These are phyloP conservation scores for Apis dorsata DNA, from an alignment of 1,140 invertebrate genomes.

Conservation along the genomic window DNA sequence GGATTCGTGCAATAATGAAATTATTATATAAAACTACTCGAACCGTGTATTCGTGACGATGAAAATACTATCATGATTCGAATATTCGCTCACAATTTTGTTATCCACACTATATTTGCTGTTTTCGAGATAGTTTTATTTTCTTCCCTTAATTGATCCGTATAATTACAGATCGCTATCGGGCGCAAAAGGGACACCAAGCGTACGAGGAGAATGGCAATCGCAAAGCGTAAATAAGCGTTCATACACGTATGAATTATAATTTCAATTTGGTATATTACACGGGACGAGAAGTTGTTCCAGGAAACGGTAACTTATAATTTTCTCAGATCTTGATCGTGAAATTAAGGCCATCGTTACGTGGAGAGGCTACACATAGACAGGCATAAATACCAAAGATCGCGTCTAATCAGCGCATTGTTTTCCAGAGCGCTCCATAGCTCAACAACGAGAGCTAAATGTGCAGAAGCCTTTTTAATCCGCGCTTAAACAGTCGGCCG, in stretches of 20 bases:
- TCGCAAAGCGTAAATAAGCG: neutral
- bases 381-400: slow-evolving; percentile 49
- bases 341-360: slow-evolving; percentile 48
- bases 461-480: slow-evolving; percentile 23
- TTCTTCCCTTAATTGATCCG: slow-evolving; percentile 1
- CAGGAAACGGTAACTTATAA: slow-evolving; percentile 53
- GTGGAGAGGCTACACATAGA: neutral
- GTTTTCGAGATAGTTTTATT: neutral
- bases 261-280: slow-evolving; percentile 39
- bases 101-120: neutral
- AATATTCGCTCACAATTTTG: neutral
- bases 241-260: neutral
- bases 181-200: neutral
- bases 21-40: slow-evolving; percentile 41
- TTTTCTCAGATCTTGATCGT: slow-evolving; percentile 48
- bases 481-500: slow-evolving; percentile 33
- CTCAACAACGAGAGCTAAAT: neutral
- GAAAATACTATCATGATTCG: neutral
- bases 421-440: slow-evolving; percentile 9
- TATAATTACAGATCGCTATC: slow-evolving; percentile 25
- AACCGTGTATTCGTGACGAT: neutral
- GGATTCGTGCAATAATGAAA: slow-evolving; percentile 20
- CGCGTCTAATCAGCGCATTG: slow-evolving; percentile 56
- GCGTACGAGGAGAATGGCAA: neutral
- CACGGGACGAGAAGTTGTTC: slow-evolving; percentile 36